phyloP scores from a whole-genome alignment of 1,140 invertebrate genomes.

The Hyphantria cunea region DNA sequence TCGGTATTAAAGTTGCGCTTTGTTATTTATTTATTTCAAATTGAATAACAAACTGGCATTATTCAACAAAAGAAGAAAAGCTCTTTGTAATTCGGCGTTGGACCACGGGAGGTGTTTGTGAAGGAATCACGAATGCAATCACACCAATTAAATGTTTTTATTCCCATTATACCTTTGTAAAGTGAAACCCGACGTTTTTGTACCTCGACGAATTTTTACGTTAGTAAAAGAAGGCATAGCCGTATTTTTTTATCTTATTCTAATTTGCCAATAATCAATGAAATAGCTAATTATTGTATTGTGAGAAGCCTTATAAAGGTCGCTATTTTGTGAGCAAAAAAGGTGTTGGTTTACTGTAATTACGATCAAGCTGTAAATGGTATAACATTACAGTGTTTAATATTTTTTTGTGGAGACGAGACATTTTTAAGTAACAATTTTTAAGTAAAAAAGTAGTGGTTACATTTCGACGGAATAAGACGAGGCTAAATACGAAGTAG shows the following conservation, averaged over 20 bases:
- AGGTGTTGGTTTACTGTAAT: slow-evolving; percentile 4
- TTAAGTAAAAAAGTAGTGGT: no score
- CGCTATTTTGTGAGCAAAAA: slow-evolving; percentile 6
- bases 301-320: slow-evolving; percentile 2
- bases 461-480: no score
- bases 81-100: slow-evolving; percentile 12
- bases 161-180: slow-evolving; percentile 71
- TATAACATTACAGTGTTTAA: neutral
- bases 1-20: neutral
- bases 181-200: slow-evolving; percentile 46
- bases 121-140: slow-evolving; percentile 67
- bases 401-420: no score
- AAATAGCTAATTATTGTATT: slow-evolving; percentile 25
- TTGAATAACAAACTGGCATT: slow-evolving; percentile 25
- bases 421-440: no score
- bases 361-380: slow-evolving; percentile 1
- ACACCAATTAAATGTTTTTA: slow-evolving; percentile 79
- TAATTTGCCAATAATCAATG: slow-evolving; percentile 16
- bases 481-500: no score
- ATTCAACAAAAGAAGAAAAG: slow-evolving; percentile 29
- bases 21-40: slow-evolving; percentile 26
- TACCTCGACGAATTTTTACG: slow-evolving; percentile 58
- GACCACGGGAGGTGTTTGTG: slow-evolving; percentile 71
- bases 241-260: slow-evolving; percentile 3
- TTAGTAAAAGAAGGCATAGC: slow-evolving; percentile 35